Base-by-base conservation (phyloP, 1,140 invertebrate species). In the Drosophila nebulosa region DNA sequence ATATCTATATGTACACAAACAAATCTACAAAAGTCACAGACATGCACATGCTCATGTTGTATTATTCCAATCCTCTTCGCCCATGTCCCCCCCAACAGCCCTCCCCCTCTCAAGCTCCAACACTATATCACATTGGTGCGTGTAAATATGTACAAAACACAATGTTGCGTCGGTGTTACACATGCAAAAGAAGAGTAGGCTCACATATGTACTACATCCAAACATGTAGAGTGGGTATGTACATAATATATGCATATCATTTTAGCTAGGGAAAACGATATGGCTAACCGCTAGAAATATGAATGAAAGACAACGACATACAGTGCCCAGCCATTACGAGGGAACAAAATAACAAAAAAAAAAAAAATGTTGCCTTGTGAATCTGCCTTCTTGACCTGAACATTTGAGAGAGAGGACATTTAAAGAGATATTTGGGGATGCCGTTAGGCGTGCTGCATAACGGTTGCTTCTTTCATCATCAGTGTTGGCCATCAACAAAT, bases 1-100 rank as follows among this genome's bases (percentile, higher is more conserved):
- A 88, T 88, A 88, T 88, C 83, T 88, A 88, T 88, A 88, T 88
- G 83, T 88, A 88, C 84, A 88, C 83, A 89, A 88, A 88, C 83
- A 88, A 88, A 88, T 88, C 83, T 89, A 89, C 83, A 88, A 88
- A 88, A 86, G 83, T 73, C 78, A 66, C 84, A 78, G 83, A 88
- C 72, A 74, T 78, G 75, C 67, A 78, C 60, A 72, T 78, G 72
- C 64, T 64, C 58, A 58, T 70, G 66, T 50, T 59, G 58, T 60
- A 42, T 18, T 50, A 24, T 50, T 65, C 30, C 51, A 51, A 65
- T 14, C n/a, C 16, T 30, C 46, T 22, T 16, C 26, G n/a, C 4
- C 7, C 14, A 0, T 14, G 1, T 3, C 22, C 57, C 22, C 27
- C 5, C 26, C 56, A 14, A 21, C 12, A 12, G 24, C 36, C 27